These are phyloP conservation scores for Oscheius sp. DNA, from an alignment of 2,888 invertebrate genomes.

Conservation along the genomic window DNA sequence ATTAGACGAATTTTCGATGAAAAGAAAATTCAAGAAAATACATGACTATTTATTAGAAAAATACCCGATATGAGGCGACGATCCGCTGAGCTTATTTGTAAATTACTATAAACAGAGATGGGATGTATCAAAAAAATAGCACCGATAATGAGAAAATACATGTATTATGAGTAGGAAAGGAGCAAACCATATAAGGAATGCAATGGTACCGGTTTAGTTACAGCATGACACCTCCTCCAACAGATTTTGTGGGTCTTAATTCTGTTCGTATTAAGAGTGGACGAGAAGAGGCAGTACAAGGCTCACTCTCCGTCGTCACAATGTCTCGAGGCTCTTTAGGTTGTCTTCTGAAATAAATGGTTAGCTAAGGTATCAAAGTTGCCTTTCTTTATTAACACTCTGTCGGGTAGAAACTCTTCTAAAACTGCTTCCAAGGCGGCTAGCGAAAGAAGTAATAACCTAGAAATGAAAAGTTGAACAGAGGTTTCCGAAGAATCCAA, in stretches of 20 bases:
- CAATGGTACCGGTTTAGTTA: constrained; percentile 16
- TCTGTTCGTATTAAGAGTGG: constrained; percentile 49
- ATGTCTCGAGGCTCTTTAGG: not conserved
- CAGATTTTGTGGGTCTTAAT: constrained; percentile 41
- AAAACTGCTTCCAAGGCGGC: constrained; percentile 46
- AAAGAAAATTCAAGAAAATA: not conserved
- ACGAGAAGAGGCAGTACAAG: constrained; percentile 50
- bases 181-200: constrained; percentile 2
- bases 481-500: not conserved
- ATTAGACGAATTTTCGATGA: not conserved
- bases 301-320: constrained; percentile 20
- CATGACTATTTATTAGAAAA: not conserved
- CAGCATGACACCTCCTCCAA: constrained; percentile 31
- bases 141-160: constrained; percentile 10
- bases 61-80: constrained; percentile 22
- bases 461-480: constrained; percentile 31
- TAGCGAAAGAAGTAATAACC: constrained; percentile 56
- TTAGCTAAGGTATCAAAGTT: not conserved
- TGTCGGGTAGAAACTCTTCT: constrained; percentile 45
- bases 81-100: constrained; percentile 26
- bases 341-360: not conserved
- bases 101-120: not conserved
- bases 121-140: constrained; percentile 2
- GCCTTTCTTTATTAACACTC: constrained; percentile 46
- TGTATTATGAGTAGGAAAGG: not conserved